A percentile compares a stretch with the other conserved stretches of the same genome.
Conservation (phyloP, 2,797 vertebrate species). For the Galagoides demidoff region DNA sequence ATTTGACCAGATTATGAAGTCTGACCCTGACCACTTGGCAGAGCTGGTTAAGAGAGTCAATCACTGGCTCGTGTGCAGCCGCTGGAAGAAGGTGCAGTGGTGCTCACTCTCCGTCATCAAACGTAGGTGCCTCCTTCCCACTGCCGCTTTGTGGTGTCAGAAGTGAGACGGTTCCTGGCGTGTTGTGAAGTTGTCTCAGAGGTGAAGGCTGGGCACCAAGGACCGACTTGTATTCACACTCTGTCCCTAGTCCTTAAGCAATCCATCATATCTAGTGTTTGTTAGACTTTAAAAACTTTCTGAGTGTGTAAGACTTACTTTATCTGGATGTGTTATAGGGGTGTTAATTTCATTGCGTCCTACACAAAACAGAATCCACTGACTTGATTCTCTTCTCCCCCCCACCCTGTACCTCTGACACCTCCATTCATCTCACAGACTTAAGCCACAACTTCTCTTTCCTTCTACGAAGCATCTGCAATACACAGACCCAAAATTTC, state of each 20-base stretch:
- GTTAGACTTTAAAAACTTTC: background rate
- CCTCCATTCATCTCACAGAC: background rate
- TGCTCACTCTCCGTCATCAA: constrained; percentile 96
- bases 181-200: background rate
- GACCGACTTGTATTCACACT: background rate
- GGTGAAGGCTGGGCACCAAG: background rate
- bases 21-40: constrained; percentile 97
- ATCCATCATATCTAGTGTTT: background rate
- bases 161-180: background rate
- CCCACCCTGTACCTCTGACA: background rate
- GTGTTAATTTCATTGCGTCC: background rate
- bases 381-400: background rate
- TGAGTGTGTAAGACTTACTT: background rate
- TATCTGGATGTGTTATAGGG: background rate
- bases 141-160: background rate
- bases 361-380: background rate
- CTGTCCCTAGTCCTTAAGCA: background rate
- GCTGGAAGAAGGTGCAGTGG: constrained; percentile 99
- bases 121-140: constrained; percentile 88
- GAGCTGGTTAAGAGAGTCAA: constrained; percentile 96
- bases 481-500: background rate
- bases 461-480: background rate
- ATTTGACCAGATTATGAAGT: constrained; percentile 99
- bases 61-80: constrained; percentile 97
- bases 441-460: background rate